Evolutionary conservation across 2,113 vertebrate genomes (phyloP).

Genomic region (Cromileptes altivelis): DNA sequence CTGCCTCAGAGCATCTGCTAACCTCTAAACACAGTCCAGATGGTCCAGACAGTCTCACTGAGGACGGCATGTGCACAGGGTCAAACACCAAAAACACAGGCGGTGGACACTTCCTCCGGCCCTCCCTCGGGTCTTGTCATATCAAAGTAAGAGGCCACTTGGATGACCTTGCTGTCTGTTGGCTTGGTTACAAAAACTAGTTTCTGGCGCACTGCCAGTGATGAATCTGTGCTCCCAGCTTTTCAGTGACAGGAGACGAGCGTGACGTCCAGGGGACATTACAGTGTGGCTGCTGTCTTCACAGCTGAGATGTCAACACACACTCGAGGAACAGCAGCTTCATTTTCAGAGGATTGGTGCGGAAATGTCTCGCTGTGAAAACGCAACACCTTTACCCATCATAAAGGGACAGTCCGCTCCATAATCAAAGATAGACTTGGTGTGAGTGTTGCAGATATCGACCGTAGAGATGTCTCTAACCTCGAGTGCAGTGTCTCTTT

Average conservation of each 20-base stretch:
- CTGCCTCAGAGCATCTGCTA: constrained; percentile 18
- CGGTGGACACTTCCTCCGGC: background rate
- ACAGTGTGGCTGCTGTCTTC: constrained; percentile 12
- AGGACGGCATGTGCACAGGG: background rate
- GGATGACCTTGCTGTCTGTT: constrained; percentile 29
- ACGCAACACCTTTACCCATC: background rate
- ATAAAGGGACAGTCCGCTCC: too few species aligned
- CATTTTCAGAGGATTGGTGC: background rate
- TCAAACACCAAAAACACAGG: constrained; percentile 11
- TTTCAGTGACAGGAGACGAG: background rate
- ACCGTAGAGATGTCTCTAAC: too few species aligned
- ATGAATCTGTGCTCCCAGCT: background rate
- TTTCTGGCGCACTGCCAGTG: background rate
- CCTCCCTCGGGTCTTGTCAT: constrained; percentile 17
- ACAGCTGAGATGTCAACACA: constrained; percentile 3
- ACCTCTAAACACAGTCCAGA: constrained; percentile 19
- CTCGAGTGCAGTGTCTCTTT: too few species aligned
- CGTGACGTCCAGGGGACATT: constrained; percentile 24
- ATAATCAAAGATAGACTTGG: too few species aligned
- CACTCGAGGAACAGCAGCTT: constrained; percentile 5
- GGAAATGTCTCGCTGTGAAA: background rate
- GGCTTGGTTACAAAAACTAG: background rate
- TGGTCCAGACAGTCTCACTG: constrained; percentile 1
- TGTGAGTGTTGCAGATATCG: too few species aligned
- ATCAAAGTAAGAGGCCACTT: background rate